phyloP scores from a whole-genome alignment of 2,113 vertebrate species.

The Petroica traversi region DNA sequence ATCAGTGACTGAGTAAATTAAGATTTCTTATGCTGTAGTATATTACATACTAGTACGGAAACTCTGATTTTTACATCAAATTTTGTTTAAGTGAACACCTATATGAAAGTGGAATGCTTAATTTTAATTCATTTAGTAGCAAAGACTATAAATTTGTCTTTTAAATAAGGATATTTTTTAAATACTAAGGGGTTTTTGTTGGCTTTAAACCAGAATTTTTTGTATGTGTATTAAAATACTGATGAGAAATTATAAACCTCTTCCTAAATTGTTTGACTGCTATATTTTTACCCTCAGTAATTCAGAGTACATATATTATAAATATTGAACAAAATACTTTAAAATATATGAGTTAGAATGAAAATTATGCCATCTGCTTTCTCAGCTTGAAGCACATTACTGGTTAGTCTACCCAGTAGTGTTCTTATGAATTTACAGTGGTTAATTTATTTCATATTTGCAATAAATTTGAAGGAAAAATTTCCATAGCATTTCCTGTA shows the following conservation, averaged over 20 bases:
- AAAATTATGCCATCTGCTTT: constrained; percentile 40
- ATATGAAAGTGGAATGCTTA: background rate
- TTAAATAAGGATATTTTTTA: background rate
- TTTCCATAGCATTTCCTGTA: background rate
- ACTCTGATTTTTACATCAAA: background rate
- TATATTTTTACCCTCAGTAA: background rate
- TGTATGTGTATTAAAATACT: background rate
- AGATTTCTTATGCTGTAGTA: background rate
- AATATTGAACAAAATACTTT: background rate
- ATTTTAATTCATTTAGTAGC: background rate
- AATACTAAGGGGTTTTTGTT: background rate
- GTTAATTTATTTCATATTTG: constrained; percentile 1
- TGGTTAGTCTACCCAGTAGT: background rate
- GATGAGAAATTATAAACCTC: background rate
- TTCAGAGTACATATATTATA: background rate
- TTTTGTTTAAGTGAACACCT: background rate
- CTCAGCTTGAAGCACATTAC: background rate
- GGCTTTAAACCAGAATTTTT: background rate
- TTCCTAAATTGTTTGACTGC: background rate
- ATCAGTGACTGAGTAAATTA: background rate
- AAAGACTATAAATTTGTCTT: background rate
- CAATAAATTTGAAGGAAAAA: background rate
- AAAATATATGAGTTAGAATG: background rate
- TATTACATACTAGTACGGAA: background rate
- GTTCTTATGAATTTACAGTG: background rate